These are phyloP conservation scores for Bucorvus abyssinicus DNA, from an alignment of 2,797 vertebrate genomes.

Conservation along the genomic window DNA sequence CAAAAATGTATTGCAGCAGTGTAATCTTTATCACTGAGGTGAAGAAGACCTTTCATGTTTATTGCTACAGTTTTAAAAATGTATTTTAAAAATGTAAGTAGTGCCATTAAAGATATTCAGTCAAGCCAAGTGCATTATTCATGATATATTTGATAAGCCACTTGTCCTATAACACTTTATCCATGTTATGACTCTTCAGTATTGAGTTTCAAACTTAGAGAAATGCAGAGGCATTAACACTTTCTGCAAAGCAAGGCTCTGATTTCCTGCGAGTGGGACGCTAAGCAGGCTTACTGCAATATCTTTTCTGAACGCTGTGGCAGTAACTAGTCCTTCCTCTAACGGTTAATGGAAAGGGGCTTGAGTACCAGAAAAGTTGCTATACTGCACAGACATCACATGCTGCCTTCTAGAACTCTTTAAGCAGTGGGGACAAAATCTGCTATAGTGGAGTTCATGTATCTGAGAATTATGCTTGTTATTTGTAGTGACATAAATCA, in stretches of 20 bases:
- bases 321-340: background rate
- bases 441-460: background rate
- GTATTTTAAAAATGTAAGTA: conserved; percentile 15
- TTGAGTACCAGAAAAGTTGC: background rate
- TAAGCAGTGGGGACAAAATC: background rate
- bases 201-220: background rate
- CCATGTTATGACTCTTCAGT: background rate
- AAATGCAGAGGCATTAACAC: background rate
- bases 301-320: background rate
- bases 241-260: background rate
- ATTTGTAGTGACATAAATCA: background rate
- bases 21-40: conserved; percentile 5
- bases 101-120: background rate
- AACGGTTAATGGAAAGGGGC: background rate
- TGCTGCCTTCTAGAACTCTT: background rate
- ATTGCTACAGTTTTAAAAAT: conserved; percentile 29
- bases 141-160: background rate
- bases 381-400: background rate
- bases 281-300: background rate
- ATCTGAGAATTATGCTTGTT: background rate
- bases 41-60: conserved; percentile 27
- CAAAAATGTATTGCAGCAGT: conserved; percentile 8
- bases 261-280: background rate
- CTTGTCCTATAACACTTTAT: background rate
- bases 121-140: conserved; percentile 7